Evolutionary conservation across 2,113 vertebrate genomes (phyloP), one percentile per base, ranked within the genome.

Genomic region (Montifringilla adamsi): DNA sequence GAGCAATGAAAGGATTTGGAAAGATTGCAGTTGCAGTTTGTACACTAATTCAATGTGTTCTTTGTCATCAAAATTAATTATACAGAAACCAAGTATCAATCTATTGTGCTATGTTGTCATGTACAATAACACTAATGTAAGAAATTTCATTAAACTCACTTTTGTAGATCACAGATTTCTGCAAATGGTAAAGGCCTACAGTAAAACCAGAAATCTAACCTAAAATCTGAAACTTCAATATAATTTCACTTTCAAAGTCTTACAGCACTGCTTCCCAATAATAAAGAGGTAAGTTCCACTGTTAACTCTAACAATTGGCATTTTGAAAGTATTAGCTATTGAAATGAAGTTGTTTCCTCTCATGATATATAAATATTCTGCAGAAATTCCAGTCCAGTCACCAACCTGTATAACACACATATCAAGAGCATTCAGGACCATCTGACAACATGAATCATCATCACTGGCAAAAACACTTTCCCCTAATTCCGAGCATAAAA

Each of bases 61-160:
- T 9, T 73, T 91, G 79, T 90, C 93, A 83, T 94, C 96, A 97
- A 82, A 96, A 96, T 90, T 96, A 96, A 97, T 95, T 96, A 84
- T 10, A 95, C 76, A 96, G 85, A 94, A 97, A 96, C 85, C 83
- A 94, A 93, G n/a, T 91, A 97, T 90, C 96, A 95, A 53, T 93
- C 53, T 79, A 41, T 37, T 19, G 3, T 63, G 66, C 23, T 66
- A 33, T 44, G 41, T 28, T 87, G 72, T 19, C 50, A 70, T 46
- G 55, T 39, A 49, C 52, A 78, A 50, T 49, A 93, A 67, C 23
- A 46, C 9, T 79, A 60, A 77, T 8, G n/a, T 35, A 81, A 95
- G 41, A 52, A 68, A 21, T 49, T 94, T 24, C 20, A 64, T 31
- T 41, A 43, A 79, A 46, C 7, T 87, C 53, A 47, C 27, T 93